Percentiles rank a stretch among this genome's conserved stretches.
phyloP scores from a whole-genome alignment of 2,888 invertebrate species.

The Stomorhina lunata region DNA sequence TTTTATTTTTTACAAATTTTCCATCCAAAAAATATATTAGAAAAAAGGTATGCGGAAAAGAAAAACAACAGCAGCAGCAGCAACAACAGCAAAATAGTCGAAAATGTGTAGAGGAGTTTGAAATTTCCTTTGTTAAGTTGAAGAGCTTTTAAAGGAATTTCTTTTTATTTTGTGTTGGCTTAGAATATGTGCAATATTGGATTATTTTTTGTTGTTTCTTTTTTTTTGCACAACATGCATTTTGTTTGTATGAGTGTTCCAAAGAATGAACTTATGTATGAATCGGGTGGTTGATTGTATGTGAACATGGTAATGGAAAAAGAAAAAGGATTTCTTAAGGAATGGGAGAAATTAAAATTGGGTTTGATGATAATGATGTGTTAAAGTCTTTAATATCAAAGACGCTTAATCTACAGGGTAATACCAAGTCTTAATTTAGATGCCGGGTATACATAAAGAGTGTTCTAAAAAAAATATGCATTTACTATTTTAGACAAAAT shows the following conservation, averaged over 20 bases:
- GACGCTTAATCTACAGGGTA: too few relatives aligned
- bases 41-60: neutral
- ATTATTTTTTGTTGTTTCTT: neutral
- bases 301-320: neutral
- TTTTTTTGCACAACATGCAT: constrained; percentile 8
- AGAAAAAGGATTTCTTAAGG: neutral
- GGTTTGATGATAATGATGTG: neutral
- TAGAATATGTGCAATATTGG: constrained; percentile 21
- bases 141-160: constrained; percentile 50
- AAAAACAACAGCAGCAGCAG: neutral
- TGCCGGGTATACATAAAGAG: too few relatives aligned
- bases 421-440: too few relatives aligned
- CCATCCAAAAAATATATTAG: constrained; percentile 2
- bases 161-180: constrained; percentile 6
- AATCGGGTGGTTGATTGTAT: neutral
- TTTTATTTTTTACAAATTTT: constrained; percentile 6
- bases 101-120: constrained; percentile 45
- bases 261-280: constrained; percentile 4
- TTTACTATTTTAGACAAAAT: too few relatives aligned
- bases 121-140: constrained; percentile 54
- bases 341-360: too few relatives aligned
- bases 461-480: too few relatives aligned
- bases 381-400: neutral
- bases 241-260: neutral
- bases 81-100: neutral